Base-by-base conservation (phyloP, 2,797 vertebrate species). In the Kryptopterus vitreolus region DNA sequence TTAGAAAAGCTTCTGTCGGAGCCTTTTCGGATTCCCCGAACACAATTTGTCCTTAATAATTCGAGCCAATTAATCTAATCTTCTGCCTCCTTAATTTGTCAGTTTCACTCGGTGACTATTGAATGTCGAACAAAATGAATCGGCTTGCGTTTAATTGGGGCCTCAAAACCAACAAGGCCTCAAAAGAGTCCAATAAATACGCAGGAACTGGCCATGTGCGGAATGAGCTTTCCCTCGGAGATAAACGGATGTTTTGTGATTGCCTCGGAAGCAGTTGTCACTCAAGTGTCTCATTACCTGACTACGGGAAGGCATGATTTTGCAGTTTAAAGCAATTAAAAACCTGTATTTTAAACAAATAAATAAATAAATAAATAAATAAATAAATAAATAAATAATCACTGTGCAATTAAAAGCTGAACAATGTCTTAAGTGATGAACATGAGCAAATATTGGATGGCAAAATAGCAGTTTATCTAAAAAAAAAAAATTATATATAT, bases 51-150 rank as follows among this genome's bases (percentile, higher is more conserved):
- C 29, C 38, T 46, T 69, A 58, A 59, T 48, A 48, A 58, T 46
- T 53, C 46, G 15, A 55, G 74, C 72, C 59, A 43, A 53, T 63
- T 43, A 73, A 79, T 79, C 78, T 63, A 43, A 80, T 52, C n/a
- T 55, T 29, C 4, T 46, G 29, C 33, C 35, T 69, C 63, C 24
- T 11, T 52, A 31, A 74, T 79, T 72, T 59, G 43, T 20, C 69
- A 43, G 78, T 52, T 79, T 79, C 33, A 26, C 48, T 72, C 6
- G 2, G 68, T 72, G 31, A 53, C 69, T 71, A 35, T 53, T 71
- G 50, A 71, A 33, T 53, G 18, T 53, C 33, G 13, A 53, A n/a
- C 69, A 70, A 33, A 53, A 71, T 33, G 9, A n/a, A 35, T 33
- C 22, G n/a, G 11, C 50, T 71, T 33, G 16, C 48, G 31, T 52